Evolutionary conservation across 2,888 invertebrate genomes (phyloP).

Genomic region (Dione vanillae): DNA sequence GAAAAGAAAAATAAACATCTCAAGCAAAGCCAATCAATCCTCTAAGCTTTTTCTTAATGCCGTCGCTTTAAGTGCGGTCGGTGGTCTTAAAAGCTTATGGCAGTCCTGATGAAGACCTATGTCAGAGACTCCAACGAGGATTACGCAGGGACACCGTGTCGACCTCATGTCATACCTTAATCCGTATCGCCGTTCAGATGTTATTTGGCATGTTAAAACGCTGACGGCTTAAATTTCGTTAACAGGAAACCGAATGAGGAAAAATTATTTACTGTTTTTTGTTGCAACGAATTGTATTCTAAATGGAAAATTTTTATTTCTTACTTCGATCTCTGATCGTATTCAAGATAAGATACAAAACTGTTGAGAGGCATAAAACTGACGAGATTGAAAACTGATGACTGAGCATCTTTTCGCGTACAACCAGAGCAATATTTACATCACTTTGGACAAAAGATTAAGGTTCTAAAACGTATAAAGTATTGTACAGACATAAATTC

Average conservation of each 20-base stretch:
- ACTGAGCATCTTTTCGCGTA: no score
- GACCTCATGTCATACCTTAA: constrained; percentile 41
- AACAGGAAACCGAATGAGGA: neutral
- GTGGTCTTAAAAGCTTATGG: constrained; percentile 46
- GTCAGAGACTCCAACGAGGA: constrained; percentile 43
- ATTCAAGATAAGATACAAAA: no score
- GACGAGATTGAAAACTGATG: no score
- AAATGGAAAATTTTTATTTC: no score
- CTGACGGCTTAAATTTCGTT: constrained; percentile 8
- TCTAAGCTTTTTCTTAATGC: constrained; percentile 30
- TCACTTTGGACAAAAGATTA: no score
- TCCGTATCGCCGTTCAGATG: constrained; percentile 30
- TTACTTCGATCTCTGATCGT: no score
- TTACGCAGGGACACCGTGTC: constrained; percentile 41
- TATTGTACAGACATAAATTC: no score
- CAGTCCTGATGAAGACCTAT: constrained; percentile 45
- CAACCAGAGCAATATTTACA: no score
- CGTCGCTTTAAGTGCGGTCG: constrained; percentile 41
- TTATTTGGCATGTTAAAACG: constrained; percentile 23
- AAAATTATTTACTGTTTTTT: neutral
- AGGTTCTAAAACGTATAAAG: no score
- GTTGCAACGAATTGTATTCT: no score
- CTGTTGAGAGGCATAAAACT: no score
- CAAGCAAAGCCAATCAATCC: constrained; percentile 29
- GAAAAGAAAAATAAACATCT: constrained; percentile 12